A percentile compares a stretch with the other conserved stretches of the same genome.
Evolutionary conservation across 2,888 invertebrate species (phyloP).

Genomic region (Zygogramma bicolorata): DNA sequence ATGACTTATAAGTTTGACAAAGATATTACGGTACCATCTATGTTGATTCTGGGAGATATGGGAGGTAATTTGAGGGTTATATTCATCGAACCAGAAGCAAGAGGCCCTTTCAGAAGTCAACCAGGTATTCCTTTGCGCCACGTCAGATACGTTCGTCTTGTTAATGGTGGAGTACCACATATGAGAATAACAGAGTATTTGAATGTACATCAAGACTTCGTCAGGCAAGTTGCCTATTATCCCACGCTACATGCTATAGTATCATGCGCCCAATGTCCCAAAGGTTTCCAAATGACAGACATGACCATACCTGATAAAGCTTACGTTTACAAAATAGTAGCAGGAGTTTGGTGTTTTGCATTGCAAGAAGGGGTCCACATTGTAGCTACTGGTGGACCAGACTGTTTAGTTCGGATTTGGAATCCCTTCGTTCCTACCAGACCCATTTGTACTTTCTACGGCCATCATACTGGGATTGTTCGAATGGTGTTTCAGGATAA

Average conservation of each 20-base stretch:
- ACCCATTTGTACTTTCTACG: conserved; percentile 73
- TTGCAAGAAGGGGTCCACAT: conserved; percentile 70
- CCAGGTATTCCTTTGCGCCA: conserved; percentile 73
- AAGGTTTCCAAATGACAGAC: conserved; percentile 74
- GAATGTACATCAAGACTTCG: conserved; percentile 53
- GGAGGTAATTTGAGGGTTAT: conserved; percentile 78
- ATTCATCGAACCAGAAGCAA: conserved; percentile 72
- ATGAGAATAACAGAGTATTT: conserved; percentile 49
- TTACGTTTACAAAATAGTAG: conserved; percentile 68
- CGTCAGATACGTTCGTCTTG: conserved; percentile 69
- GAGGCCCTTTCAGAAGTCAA: conserved; percentile 79
- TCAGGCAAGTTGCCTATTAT: conserved; percentile 79
- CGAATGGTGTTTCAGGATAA: conserved; percentile 76
- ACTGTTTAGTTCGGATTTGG: conserved; percentile 80
- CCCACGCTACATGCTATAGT: conserved; percentile 75
- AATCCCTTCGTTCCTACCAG: conserved; percentile 81
- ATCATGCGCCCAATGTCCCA: conserved; percentile 68
- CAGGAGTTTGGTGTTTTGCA: conserved; percentile 75
- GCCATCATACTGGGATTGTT: conserved; percentile 78
- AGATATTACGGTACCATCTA: conserved; percentile 71
- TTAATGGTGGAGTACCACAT: conserved; percentile 56
- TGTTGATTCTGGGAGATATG: conserved; percentile 80
- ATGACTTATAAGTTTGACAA: conserved; percentile 75
- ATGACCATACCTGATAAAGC: conserved; percentile 37
- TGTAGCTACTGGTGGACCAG: conserved; percentile 80